Evolutionary conservation across 2,888 invertebrate genomes (phyloP).

Genomic region (Lepidochrysops patricia): DNA sequence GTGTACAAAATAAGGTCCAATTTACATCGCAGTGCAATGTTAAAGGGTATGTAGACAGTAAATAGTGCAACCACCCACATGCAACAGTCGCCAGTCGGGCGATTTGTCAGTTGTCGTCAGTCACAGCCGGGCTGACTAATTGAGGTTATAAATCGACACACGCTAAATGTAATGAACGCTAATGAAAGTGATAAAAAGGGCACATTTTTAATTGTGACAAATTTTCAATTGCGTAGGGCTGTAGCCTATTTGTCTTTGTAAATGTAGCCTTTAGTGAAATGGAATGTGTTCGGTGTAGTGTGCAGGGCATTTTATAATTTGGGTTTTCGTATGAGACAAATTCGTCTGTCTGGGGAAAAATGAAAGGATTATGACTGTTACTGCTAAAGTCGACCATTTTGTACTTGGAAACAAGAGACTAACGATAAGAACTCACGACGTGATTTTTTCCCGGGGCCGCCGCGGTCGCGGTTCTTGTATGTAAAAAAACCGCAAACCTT

Average conservation of each 20-base stretch:
- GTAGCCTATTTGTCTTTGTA: neutral
- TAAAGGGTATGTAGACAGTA: neutral
- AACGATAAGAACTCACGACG: too few relatives aligned
- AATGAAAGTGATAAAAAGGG: conserved; percentile 31
- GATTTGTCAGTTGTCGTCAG: conserved; percentile 63
- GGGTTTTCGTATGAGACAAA: too few relatives aligned
- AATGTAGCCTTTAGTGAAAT: neutral
- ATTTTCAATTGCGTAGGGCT: conserved; percentile 14
- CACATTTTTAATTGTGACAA: conserved; percentile 22
- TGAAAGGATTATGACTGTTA: too few relatives aligned
- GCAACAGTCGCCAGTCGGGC: conserved; percentile 48
- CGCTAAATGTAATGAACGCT: conserved; percentile 45
- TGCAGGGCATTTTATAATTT: too few relatives aligned
- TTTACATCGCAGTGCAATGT: neutral
- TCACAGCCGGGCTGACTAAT: conserved; percentile 56
- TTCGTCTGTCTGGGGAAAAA: too few relatives aligned
- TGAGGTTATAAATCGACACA: conserved; percentile 65
- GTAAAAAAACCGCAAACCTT: too few relatives aligned
- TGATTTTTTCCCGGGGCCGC: too few relatives aligned
- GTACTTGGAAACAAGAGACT: too few relatives aligned
- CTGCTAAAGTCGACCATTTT: too few relatives aligned
- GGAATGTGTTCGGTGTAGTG: too few relatives aligned
- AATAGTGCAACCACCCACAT: conserved; percentile 44
- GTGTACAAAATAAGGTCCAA: neutral
- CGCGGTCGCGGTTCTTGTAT: too few relatives aligned